A percentile compares a stretch with the other conserved stretches of the same genome.
Conservation (phyloP, 2,113 vertebrate genomes). For the Progne subis region DNA sequence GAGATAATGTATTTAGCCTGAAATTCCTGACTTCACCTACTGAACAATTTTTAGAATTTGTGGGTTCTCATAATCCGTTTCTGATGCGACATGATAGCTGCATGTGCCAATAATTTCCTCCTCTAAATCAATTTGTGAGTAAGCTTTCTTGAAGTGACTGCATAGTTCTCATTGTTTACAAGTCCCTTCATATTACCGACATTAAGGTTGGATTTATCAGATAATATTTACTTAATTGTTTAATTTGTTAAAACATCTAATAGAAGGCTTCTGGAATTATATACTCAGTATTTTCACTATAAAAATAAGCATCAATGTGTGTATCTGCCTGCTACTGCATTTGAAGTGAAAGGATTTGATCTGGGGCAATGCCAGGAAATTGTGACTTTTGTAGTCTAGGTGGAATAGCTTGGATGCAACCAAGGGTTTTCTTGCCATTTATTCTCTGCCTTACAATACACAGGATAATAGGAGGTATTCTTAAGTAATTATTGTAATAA, state of each 20-base stretch:
- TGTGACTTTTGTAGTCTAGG: not conserved
- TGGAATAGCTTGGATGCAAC: not conserved
- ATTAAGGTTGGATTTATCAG: not conserved
- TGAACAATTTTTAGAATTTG: not conserved
- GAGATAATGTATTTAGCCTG: not conserved
- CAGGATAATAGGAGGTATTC: not conserved
- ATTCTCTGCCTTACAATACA: not conserved
- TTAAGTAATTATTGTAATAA: not conserved
- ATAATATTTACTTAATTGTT: not conserved
- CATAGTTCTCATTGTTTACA: not conserved
- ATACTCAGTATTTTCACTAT: not conserved
- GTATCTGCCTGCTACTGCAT: not conserved
- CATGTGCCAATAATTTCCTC: not conserved
- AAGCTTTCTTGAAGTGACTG: not conserved
- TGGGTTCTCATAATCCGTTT: not conserved
- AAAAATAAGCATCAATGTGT: not conserved
- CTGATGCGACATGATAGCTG: accelerated
- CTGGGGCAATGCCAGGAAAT: not conserved
- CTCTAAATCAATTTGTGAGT: not conserved
- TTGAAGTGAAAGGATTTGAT: not conserved
- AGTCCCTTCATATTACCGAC: not conserved
- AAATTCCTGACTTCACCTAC: not conserved
- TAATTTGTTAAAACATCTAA: not conserved
- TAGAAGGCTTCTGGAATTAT: not conserved
- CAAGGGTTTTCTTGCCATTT: not conserved